A percentile compares a stretch with the other conserved stretches of the same genome.
These are phyloP conservation scores for Berghia stephanieae DNA, from an alignment of 1,140 invertebrate genomes.

Conservation along the genomic window DNA sequence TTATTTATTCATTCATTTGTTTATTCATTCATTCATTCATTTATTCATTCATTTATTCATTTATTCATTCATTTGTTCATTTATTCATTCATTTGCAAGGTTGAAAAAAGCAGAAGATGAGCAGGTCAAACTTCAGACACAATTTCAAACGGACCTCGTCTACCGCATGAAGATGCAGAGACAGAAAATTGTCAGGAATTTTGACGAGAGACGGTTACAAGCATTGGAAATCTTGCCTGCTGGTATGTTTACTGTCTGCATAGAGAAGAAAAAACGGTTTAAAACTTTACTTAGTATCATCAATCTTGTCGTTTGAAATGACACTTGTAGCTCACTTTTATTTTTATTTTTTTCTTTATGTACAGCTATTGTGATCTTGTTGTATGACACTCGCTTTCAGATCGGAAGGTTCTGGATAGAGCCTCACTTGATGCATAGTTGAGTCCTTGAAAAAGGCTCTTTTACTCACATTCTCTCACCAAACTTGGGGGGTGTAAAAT, in stretches of 20 bases:
- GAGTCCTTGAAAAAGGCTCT: too few relatives aligned
- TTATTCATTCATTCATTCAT: too few relatives aligned
- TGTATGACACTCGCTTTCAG: too few relatives aligned
- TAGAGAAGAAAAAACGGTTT: background rate
- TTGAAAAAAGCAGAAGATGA: conserved; percentile 44
- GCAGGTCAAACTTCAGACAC: conserved; percentile 42
- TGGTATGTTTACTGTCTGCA: conserved; percentile 38
- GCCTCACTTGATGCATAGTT: too few relatives aligned
- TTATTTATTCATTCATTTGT: too few relatives aligned
- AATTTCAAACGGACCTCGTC: conserved; percentile 51
- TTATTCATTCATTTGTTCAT: too few relatives aligned
- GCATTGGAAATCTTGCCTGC: conserved; percentile 61
- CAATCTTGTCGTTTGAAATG: background rate
- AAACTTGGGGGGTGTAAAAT: too few relatives aligned
- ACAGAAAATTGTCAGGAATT: conserved; percentile 57
- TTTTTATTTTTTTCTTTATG: conserved; percentile 19
- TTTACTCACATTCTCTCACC: too few relatives aligned
- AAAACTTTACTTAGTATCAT: too few relatives aligned
- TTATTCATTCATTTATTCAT: too few relatives aligned
- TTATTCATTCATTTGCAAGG: conserved; percentile 29
- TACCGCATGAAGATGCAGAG: conserved; percentile 50
- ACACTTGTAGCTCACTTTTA: background rate
- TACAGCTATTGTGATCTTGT: too few relatives aligned
- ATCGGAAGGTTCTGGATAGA: too few relatives aligned
- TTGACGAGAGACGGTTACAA: conserved; percentile 58